phyloP scores from a whole-genome alignment of 1,140 invertebrate genomes.

The Vanessa tameamea region DNA sequence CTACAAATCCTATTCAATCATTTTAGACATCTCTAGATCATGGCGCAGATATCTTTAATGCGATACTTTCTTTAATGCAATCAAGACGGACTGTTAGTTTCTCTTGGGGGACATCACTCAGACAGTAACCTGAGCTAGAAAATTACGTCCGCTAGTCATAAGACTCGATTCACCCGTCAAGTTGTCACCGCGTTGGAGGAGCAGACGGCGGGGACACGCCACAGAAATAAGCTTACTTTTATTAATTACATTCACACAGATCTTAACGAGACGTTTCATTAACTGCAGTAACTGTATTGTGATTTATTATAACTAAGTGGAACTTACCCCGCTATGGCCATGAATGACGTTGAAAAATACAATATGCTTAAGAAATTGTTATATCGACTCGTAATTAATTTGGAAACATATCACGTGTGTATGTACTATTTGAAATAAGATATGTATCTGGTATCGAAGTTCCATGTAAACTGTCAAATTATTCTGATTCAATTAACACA shows the following conservation, averaged over 20 bases:
- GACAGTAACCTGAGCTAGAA: constrained; percentile 31
- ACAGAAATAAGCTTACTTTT: constrained; percentile 15
- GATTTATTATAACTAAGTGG: constrained; percentile 3
- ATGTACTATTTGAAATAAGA: too few species aligned
- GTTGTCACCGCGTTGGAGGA: constrained; percentile 25
- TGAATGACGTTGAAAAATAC: background rate
- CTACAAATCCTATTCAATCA: background rate
- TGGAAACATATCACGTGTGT: too few species aligned
- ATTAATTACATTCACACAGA: background rate
- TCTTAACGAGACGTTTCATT: constrained; percentile 9
- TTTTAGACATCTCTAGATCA: constrained; percentile 13
- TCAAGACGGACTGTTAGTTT: constrained; percentile 32
- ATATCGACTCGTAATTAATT: too few species aligned
- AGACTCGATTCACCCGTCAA: constrained; percentile 40
- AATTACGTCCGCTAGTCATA: constrained; percentile 27
- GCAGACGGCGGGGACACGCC: constrained; percentile 13
- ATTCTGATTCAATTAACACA: too few species aligned
- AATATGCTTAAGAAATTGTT: background rate
- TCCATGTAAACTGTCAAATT: too few species aligned
- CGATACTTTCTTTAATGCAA: constrained; percentile 36
- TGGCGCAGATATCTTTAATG: constrained; percentile 23
- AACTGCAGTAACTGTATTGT: background rate
- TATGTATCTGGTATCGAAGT: too few species aligned
- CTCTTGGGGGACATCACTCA: constrained; percentile 28
- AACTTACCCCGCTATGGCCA: background rate